A percentile compares a stretch with the other conserved stretches of the same genome.
These are phyloP conservation scores for Aplochiton taeniatus DNA, from an alignment of 2,797 vertebrate species.

Conservation along the genomic window DNA sequence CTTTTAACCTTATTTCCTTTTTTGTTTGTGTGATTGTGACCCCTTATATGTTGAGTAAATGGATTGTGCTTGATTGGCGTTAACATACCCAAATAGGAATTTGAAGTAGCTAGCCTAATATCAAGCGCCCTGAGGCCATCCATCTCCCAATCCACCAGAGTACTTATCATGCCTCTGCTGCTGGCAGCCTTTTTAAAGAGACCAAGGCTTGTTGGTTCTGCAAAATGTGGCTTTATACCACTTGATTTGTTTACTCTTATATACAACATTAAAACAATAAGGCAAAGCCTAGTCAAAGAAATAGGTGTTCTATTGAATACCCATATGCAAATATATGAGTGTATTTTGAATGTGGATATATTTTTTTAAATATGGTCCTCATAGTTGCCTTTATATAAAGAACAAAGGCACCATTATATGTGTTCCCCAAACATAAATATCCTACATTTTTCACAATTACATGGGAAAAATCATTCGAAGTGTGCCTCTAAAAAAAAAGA, in stretches of 20 bases:
- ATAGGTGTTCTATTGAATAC: not conserved
- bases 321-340: not conserved
- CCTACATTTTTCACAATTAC: conserved; percentile 7
- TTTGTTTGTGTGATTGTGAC: conserved; percentile 58
- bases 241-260: conserved; percentile 58
- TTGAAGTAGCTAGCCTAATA: conserved; percentile 61
- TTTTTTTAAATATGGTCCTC: conserved; percentile 20
- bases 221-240: conserved; percentile 52
- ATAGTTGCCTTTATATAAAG: too few relatives aligned
- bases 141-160: conserved; percentile 67
- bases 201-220: conserved; percentile 55
- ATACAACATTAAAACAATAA: conserved; percentile 45
- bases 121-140: conserved; percentile 52
- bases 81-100: conserved; percentile 72
- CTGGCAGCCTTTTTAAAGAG: conserved; percentile 60
- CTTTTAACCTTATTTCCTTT: conserved; percentile 15
- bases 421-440: not conserved
- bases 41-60: conserved; percentile 49
- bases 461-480: conserved; percentile 7
- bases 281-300: not conserved
- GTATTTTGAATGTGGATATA: not conserved
- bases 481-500: conserved; percentile 28
- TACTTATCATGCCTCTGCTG: conserved; percentile 66
- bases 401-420: not conserved
- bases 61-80: conserved; percentile 70